Percentiles rank a stretch among this genome's conserved stretches.
phyloP scores from a whole-genome alignment of 2,797 vertebrate species.

The Chelonia mydas region DNA sequence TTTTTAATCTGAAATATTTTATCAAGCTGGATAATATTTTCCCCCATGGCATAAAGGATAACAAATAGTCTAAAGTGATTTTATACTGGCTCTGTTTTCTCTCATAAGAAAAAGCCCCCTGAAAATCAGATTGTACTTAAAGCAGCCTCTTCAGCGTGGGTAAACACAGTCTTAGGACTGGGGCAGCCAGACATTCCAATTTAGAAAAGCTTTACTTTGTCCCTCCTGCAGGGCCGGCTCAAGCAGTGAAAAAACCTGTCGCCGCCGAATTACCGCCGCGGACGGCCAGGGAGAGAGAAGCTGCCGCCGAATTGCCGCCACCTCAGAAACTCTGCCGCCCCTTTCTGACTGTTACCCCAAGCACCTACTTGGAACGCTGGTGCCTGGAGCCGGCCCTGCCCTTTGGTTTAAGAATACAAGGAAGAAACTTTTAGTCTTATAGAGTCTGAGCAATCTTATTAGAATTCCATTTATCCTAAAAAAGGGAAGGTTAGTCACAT shows the following conservation, averaged over 20 bases:
- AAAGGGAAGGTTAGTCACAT: neutral
- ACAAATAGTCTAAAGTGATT: neutral
- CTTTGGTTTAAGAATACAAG: neutral
- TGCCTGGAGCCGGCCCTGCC: too few relatives aligned
- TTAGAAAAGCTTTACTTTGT: neutral
- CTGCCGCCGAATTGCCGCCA: too few relatives aligned
- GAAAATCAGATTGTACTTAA: slow-evolving; percentile 24
- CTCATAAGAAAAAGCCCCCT: neutral
- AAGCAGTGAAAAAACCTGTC: too few relatives aligned
- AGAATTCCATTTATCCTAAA: neutral
- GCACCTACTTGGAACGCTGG: too few relatives aligned
- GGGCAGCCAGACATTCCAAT: neutral
- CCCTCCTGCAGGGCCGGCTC: neutral
- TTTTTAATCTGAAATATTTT: neutral
- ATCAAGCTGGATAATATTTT: neutral
- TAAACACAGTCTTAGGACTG: neutral
- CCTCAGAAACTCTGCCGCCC: too few relatives aligned
- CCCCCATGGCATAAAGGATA: rapidly evolving
- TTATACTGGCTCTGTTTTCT: neutral
- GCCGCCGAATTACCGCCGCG: too few relatives aligned
- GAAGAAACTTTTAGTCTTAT: neutral
- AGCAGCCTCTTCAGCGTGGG: slow-evolving; percentile 28
- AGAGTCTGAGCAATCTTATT: neutral
- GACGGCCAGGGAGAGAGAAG: too few relatives aligned
- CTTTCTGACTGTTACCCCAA: too few relatives aligned